Evolutionary conservation across 2,113 vertebrate species (phyloP).

Genomic region (Gila orcuttii): DNA sequence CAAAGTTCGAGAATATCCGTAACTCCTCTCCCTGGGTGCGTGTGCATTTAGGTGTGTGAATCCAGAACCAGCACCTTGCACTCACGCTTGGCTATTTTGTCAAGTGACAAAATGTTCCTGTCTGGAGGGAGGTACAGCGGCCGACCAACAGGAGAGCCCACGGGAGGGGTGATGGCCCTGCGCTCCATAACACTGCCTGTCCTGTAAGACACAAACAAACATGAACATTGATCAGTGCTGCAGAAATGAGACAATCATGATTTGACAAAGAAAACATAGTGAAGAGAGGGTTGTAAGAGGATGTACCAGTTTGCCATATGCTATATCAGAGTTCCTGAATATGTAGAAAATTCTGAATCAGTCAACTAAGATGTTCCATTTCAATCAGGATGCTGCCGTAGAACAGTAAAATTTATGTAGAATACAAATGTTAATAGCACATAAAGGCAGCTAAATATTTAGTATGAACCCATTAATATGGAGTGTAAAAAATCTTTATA

Average conservation of each 20-base stretch:
- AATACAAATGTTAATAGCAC: too few species aligned
- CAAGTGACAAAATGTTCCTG: conserved; percentile 84
- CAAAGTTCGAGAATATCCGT: background rate
- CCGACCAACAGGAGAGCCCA: conserved; percentile 87
- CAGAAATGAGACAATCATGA: background rate
- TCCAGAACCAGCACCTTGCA: conserved; percentile 92
- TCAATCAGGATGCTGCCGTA: too few species aligned
- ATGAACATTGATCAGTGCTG: background rate
- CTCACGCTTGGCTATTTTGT: conserved; percentile 95
- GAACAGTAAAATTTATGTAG: too few species aligned
- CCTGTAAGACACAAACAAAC: conserved; percentile 67
- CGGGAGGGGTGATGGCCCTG: conserved; percentile 88
- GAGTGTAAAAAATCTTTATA: too few species aligned
- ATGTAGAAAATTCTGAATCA: background rate
- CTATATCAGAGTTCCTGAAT: background rate
- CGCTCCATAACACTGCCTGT: conserved; percentile 95
- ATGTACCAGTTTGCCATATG: background rate
- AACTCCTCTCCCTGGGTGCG: background rate
- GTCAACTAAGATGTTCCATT: background rate
- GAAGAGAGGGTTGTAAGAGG: background rate
- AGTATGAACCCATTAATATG: too few species aligned
- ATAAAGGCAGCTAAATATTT: too few species aligned
- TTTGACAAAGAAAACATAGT: background rate
- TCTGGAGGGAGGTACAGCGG: conserved; percentile 89
- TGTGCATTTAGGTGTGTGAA: conserved; percentile 68